Evolutionary conservation across 2,797 vertebrate species (phyloP).

Genomic region (Eulemur albifrons): DNA sequence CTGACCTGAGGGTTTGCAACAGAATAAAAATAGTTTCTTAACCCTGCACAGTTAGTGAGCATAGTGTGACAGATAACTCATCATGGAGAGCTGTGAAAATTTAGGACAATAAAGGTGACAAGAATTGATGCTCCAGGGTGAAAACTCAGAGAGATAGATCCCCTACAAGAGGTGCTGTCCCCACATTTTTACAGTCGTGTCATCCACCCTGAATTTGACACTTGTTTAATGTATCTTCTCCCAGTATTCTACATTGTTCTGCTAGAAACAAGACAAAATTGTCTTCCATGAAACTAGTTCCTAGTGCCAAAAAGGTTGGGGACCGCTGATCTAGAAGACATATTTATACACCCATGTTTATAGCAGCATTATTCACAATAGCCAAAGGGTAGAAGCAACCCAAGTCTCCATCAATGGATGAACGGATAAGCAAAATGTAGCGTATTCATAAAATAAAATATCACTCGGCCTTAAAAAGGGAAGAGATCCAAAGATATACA

Average conservation of each 20-base stretch:
- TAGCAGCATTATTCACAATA: neutral
- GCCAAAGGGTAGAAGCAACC: neutral
- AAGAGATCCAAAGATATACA: neutral
- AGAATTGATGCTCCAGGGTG: neutral
- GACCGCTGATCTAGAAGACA: neutral
- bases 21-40: slow-evolving; percentile 11
- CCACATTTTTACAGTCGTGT: neutral
- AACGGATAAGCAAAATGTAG: neutral
- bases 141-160: neutral
- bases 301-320: too few relatives aligned
- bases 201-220: neutral
- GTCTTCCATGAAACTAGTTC: too few relatives aligned
- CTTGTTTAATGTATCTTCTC: neutral
- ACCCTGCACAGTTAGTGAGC: neutral
- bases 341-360: neutral
- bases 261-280: too few relatives aligned
- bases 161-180: neutral
- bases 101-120: neutral
- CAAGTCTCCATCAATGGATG: neutral
- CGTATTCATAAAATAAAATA: neutral
- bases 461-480: neutral
- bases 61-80: neutral
- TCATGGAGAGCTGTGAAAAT: neutral
- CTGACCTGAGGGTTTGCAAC: neutral
- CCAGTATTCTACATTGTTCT: neutral